phyloP scores from a whole-genome alignment of 2,888 invertebrate genomes.

The Helicoverpa assulta region DNA sequence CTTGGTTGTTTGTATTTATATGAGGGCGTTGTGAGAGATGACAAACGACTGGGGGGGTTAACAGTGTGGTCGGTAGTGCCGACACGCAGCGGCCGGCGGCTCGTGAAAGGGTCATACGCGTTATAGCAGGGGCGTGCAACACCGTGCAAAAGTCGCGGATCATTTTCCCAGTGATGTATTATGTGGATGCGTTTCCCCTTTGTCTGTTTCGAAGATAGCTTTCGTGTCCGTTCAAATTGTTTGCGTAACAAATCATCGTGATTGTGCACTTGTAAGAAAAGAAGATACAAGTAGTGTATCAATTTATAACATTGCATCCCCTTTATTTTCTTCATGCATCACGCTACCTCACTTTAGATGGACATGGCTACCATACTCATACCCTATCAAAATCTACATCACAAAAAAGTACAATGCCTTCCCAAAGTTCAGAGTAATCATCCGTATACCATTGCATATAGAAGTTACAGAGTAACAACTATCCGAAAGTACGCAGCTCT shows the following conservation, averaged over 20 bases:
- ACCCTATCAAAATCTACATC: not conserved
- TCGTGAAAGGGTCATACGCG: conserved; percentile 52
- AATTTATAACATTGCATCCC: conserved; percentile 19
- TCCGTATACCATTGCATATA: not conserved
- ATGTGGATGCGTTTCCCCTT: conserved; percentile 44
- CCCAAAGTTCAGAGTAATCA: conserved; percentile 1
- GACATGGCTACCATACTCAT: no score
- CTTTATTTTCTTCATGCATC: not conserved
- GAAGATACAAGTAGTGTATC: not conserved
- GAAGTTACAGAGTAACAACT: conserved; percentile 34
- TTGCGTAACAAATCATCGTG: conserved; percentile 48
- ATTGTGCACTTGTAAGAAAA: conserved; percentile 23
- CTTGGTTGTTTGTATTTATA: conserved; percentile 88
- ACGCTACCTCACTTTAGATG: not conserved
- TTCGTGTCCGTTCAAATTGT: conserved; percentile 38
- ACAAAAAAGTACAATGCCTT: not conserved
- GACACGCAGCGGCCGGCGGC: conserved; percentile 46
- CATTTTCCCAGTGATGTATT: conserved; percentile 56
- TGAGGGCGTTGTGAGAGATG: conserved; percentile 86
- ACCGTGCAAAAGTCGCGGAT: conserved; percentile 48
- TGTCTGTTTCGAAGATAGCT: conserved; percentile 32
- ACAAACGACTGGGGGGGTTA: conserved; percentile 83
- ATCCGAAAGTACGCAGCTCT: conserved; percentile 36
- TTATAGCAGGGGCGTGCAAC: conserved; percentile 36
- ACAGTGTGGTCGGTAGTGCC: conserved; percentile 60